Evolutionary conservation across 1,140 invertebrate genomes (phyloP), one percentile per base, ranked within the genome.

Genomic region (Micrasema minimum): DNA sequence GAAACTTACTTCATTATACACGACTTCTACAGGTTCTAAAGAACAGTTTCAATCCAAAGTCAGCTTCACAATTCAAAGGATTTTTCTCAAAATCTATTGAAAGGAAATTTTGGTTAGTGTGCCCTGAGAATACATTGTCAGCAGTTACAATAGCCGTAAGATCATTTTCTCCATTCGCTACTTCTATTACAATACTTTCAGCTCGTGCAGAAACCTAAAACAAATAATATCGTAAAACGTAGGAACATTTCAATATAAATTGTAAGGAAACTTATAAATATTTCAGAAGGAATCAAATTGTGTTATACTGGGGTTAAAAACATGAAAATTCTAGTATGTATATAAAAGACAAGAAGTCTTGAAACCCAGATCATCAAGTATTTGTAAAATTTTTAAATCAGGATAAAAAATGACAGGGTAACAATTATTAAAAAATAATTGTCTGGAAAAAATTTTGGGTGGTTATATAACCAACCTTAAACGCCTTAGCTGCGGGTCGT

Each of bases 131-230:
- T 68, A 90, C 85, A 76, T 88, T 89, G 75, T 91, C 89, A 1
- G 90, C 90, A 0, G 89, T 91, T 14, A 92, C 62, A 11, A 94
- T 81, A 0, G 92, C 89, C 6, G 93, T 87, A 23, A 94, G 78
- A 76, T 93, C 91, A 74, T 92, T 89, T 69, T 93, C 92, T 0
- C 88, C 81, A 43, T 90, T 91, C 16, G 89, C 87, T 0, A 92
- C 93, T 81, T 94, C 93, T 4, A 95, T 82, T 2, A 92, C 88
- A 77, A 94, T 87, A 77, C 90, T 93, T 80, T 95, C 93, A 51
- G 90, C 88, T 67, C 92, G 85, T 9, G 88, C 87, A 26, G 91
- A 91, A 23, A 92, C 73, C 83, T 85, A 65, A 23, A 72, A 72
- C 20, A 48, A 48, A 46, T 1, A 43, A 31, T 57, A 43, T n/a